Evolutionary conservation across 1,140 invertebrate species (phyloP).

Genomic region (Teleopsis dalmanni): DNA sequence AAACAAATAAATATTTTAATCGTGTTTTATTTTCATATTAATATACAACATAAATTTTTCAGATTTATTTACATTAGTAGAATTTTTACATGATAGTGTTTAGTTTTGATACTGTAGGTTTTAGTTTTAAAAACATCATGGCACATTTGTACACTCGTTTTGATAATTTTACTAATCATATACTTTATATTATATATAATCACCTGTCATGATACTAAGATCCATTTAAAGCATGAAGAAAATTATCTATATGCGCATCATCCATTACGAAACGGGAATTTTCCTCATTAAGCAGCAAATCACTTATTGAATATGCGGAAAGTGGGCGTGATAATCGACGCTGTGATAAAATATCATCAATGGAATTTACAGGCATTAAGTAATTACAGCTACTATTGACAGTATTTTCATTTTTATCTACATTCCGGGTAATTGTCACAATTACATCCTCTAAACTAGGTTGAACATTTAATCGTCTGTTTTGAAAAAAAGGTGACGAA

Average conservation of each 20-base stretch:
- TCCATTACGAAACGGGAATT: slow-evolving; percentile 14
- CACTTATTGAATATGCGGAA: slow-evolving; percentile 40
- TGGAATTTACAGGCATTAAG: slow-evolving; percentile 32
- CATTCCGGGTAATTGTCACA: slow-evolving; percentile 32
- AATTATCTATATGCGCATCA: slow-evolving; percentile 25
- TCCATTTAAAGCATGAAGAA: slow-evolving; percentile 12
- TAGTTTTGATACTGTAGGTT: too few relatives aligned
- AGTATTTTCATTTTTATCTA: slow-evolving; percentile 18
- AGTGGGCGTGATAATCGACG: slow-evolving; percentile 29
- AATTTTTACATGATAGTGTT: too few relatives aligned
- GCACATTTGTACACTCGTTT: too few relatives aligned
- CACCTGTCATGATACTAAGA: too few relatives aligned
- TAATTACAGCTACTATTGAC: slow-evolving; percentile 15
- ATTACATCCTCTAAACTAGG: slow-evolving; percentile 40
- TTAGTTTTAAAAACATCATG: too few relatives aligned
- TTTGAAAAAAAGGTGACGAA: neutral
- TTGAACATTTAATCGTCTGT: slow-evolving; percentile 25
- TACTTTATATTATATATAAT: too few relatives aligned
- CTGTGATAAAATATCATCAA: slow-evolving; percentile 39
- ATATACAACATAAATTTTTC: too few relatives aligned
- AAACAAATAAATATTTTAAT: too few relatives aligned
- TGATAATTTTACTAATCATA: too few relatives aligned
- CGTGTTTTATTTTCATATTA: too few relatives aligned
- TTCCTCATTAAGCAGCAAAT: slow-evolving; percentile 35
- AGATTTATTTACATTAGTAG: too few relatives aligned